phyloP scores from a whole-genome alignment of 1,140 invertebrate species.

The Bombus waltoni region DNA sequence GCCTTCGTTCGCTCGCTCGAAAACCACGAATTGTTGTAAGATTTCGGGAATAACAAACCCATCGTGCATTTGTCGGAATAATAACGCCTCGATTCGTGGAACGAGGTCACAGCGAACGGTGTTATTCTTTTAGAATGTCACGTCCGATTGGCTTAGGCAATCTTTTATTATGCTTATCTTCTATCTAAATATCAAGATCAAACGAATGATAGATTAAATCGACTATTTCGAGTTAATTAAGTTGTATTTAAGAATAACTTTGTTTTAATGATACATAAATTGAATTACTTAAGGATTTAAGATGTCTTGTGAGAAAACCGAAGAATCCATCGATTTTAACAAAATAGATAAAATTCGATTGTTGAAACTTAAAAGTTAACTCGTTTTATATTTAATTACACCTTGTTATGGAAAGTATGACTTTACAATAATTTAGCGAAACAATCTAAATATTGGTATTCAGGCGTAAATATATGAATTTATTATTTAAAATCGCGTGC shows the following conservation, averaged over 20 bases:
- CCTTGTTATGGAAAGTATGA: no score
- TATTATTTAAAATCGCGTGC: background rate
- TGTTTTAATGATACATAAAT: background rate
- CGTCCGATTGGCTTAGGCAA: background rate
- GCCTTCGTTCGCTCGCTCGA: background rate
- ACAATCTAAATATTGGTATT: no score
- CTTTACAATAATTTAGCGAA: no score
- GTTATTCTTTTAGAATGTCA: background rate
- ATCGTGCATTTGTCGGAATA: background rate
- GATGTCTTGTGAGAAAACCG: no score
- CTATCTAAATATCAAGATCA: background rate
- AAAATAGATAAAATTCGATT: no score
- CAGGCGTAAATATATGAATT: background rate
- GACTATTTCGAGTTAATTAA: background rate
- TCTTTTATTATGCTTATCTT: background rate
- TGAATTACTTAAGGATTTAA: background rate
- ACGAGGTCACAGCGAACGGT: background rate
- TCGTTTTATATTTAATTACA: no score
- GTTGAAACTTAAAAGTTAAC: no score
- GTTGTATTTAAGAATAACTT: background rate
- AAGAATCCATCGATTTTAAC: no score
- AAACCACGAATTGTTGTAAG: background rate
- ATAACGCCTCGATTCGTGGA: background rate
- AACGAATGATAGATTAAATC: background rate
- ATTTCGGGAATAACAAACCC: constrained; percentile 4